Percentiles rank a stretch among this genome's conserved stretches.
Evolutionary conservation across 1,140 invertebrate species (phyloP).

Genomic region (Bombus fervidus): DNA sequence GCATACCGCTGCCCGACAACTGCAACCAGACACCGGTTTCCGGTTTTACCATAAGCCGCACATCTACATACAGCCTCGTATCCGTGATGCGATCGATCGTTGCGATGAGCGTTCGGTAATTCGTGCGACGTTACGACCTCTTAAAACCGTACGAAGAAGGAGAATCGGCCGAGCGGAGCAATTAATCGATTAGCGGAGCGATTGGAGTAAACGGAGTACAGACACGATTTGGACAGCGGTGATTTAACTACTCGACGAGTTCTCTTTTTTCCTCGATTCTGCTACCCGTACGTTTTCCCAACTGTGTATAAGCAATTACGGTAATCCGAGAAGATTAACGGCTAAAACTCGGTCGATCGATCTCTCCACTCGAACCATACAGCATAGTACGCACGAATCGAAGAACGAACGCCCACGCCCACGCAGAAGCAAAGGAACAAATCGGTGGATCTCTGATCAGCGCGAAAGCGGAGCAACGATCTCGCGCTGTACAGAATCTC

Average conservation of each 20-base stretch:
- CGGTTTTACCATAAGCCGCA: conserved; percentile 68
- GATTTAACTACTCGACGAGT: neutral
- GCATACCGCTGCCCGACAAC: conserved; percentile 95
- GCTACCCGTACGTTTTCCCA: neutral
- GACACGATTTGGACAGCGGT: neutral
- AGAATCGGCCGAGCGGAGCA: neutral
- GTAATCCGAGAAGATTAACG: neutral
- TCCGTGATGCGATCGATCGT: conserved; percentile 44
- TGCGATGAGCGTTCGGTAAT: conserved; percentile 25
- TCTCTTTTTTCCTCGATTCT: neutral
- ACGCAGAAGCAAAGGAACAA: neutral
- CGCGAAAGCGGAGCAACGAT: neutral
- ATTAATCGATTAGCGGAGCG: neutral
- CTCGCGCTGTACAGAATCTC: neutral
- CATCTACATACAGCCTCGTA: conserved; percentile 47
- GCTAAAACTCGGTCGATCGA: neutral
- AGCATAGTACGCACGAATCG: neutral
- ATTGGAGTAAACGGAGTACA: neutral
- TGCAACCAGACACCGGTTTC: conserved; percentile 84
- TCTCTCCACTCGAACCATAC: neutral
- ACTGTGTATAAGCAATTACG: neutral
- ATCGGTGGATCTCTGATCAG: neutral
- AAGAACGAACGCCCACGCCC: conserved; percentile 24
- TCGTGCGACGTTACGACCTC: conserved; percentile 2
- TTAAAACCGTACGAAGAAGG: neutral